Base-by-base conservation (phyloP, 1,140 invertebrate species). In the Oryzaephilus surinamensis region DNA sequence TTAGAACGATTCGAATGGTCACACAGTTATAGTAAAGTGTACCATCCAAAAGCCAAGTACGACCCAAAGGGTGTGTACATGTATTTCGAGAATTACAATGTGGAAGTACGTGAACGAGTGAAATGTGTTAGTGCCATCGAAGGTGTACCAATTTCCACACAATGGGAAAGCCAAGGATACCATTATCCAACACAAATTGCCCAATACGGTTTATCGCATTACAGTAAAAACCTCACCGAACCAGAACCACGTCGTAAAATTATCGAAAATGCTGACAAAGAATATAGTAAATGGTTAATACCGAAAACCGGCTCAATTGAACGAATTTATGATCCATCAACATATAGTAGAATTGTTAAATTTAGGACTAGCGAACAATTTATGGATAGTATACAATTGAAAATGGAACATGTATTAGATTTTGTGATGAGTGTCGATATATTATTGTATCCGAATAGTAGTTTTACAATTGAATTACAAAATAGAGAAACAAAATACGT, bases 151-250 rank as follows among this genome's bases (percentile, higher is more conserved):
- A 78, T 97, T 21, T 94, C 90, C 2, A 93, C 81, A 0, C 94
- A 97, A 57, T 98, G 94, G 94, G 84, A 91, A 43, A 82, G 79
- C 14, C 73, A 77, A 29, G 94, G 92, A 0, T 97, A 98, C 63
- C 94, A 83, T 61, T 99, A 99, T 69, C 93, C 95, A 0, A 97
- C 95, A 2, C 96, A 99, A 71, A 96, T 99, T 46, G 92, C 94
- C 3, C 96, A 99, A 62, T 99, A 92, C 64, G 96, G 90, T 0
- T 64, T 99, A 20, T 88, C 92, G 15, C 96, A 99, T 66, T 98
- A 94, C 64, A 95, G 90, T 61, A 97, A 97, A 66, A 88, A 91
- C 65, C 57, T 91, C 11, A 87, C 83, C 0, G 85, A 89, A 51
- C 74, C 80, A 1, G 74, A 81, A 50, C 82, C 84, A 4, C 70